Base-by-base conservation (phyloP, 1,140 invertebrate species). In the Anadara kagoshimensis region DNA sequence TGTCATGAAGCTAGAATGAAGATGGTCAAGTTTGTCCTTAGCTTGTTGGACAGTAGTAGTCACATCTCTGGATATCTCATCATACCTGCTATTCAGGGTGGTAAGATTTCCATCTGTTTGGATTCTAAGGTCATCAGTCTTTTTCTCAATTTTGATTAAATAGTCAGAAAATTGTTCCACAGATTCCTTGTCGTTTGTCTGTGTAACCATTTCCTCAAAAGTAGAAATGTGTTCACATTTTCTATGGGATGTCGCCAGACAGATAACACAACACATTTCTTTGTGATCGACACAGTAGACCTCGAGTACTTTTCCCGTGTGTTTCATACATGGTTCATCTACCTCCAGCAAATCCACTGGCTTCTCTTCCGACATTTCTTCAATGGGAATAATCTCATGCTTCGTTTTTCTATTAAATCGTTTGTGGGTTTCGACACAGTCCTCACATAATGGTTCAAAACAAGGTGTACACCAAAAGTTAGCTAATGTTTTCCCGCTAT, bases 281-380 rank as follows among this genome's bases (percentile, higher is more conserved):
- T 66, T 57, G 51, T 78, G 77, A 57, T 78, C 77, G 12, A 66
- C 64, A 56, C 77, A 78, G 26, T 75, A 78, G 66, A 75, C 75
- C 51, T 74, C 77, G 47, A 78, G 66, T 45, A 74, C 69, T 18
- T 71, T 78, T 20, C 57, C 67, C 44, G 75, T 69, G 24, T 78
- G 77, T 45, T 75, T 51, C 44, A 67, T 59, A 57, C 77, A 78
- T 41, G 70, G 73, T 44, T 66, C 57, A 18, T 63, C 49, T 18
- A 70, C 56, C n/a, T 73, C 44, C 1, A 73, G 75, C 41, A 66
- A 73, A 49, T 75, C 73, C 11, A 78, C 72, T 24, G 77, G 77
- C 20, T 64, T 63, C 24, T 78, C 73, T 45, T 71, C 51, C 0
- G 75, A 54, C 29, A 75, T 70, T 47, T 78, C 69, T 49, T 75